A percentile compares a stretch with the other conserved stretches of the same genome.
Conservation (phyloP, 1,140 invertebrate species). For the Lethrus apterus region DNA sequence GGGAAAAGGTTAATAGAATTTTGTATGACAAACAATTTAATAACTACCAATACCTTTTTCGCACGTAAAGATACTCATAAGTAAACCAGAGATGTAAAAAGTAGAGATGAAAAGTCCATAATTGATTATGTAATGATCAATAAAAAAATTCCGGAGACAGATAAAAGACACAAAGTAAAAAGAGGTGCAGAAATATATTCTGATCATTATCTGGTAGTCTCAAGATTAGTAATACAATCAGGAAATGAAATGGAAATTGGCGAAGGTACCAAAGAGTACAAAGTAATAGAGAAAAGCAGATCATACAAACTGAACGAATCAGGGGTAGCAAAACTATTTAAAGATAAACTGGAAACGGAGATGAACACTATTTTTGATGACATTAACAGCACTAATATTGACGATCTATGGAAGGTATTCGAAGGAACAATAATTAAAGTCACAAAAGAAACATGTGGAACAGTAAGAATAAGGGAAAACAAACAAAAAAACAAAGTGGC, state of each 20-base stretch:
- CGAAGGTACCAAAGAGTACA: background rate
- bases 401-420: background rate
- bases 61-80: conserved; percentile 18
- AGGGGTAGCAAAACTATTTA: conserved; percentile 2
- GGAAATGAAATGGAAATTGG: background rate
- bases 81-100: conserved; percentile 20
- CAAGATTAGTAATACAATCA: conserved; percentile 13
- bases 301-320: conserved; percentile 1
- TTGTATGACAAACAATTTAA: conserved; percentile 14
- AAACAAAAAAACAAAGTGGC: too few species aligned
- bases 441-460: too few species aligned
- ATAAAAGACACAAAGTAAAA: conserved; percentile 18
- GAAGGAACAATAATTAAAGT: too few species aligned
- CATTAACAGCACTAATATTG: background rate
- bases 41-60: conserved; percentile 13
- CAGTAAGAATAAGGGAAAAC: too few species aligned
- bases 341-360: conserved; percentile 1
- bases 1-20: conserved; percentile 13
- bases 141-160: conserved; percentile 10
- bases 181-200: conserved; percentile 21
- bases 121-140: conserved; percentile 21
- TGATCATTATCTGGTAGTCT: conserved; percentile 18
- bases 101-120: conserved; percentile 22
- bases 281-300: background rate
- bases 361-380: background rate